Evolutionary conservation across 64 coral and sea anemone species (phyloP).

Genomic region (Astreopora myriophthalma): DNA sequence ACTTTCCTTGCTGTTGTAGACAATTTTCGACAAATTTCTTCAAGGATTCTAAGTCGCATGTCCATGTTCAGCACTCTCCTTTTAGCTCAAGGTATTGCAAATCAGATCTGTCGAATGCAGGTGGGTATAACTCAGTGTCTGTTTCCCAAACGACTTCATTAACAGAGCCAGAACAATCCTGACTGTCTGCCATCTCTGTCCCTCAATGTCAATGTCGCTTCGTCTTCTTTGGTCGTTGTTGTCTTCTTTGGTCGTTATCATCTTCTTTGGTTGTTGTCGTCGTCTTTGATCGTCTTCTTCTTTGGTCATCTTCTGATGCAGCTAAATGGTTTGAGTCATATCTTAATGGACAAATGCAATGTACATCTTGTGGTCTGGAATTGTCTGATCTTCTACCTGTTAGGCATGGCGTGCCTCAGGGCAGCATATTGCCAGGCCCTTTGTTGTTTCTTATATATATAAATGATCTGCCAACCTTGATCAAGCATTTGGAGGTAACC

Average conservation of each 20-base stretch:
- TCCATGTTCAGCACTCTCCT: background rate
- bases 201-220: too few relatives aligned
- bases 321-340: conserved; percentile 8
- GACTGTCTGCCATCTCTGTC: too few relatives aligned
- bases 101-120: background rate
- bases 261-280: too few relatives aligned
- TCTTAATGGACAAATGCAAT: conserved; percentile 10
- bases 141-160: too few relatives aligned
- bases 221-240: too few relatives aligned
- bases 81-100: background rate
- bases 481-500: conserved; percentile 36
- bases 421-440: conserved; percentile 42
- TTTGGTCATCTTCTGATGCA: too few relatives aligned
- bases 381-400: background rate
- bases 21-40: background rate
- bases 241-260: too few relatives aligned
- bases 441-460: conserved; percentile 52
- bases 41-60: background rate
- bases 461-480: conserved; percentile 9
- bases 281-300: too few relatives aligned
- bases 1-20: background rate
- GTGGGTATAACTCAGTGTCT: background rate
- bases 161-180: too few relatives aligned
- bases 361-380: conserved; percentile 10
- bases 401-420: conserved; percentile 29